Conservation (phyloP, 2,797 vertebrate species). For the Characodon lateralis region DNA sequence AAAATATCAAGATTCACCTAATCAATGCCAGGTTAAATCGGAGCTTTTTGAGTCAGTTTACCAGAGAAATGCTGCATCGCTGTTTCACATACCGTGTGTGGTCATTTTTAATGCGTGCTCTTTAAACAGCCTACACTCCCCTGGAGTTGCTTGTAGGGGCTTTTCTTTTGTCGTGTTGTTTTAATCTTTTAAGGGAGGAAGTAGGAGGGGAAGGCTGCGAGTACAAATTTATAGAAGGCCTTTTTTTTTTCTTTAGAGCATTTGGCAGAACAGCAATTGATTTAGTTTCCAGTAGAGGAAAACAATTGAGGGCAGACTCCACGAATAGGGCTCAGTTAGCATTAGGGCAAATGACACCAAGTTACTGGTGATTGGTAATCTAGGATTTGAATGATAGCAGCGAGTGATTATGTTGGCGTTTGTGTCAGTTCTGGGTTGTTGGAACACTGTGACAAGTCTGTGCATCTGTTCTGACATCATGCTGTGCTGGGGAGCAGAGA, state of each 20-base stretch:
- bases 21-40: background rate
- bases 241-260: constrained; percentile 25
- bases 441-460: background rate
- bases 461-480: background rate
- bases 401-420: background rate
- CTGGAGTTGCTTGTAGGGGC: constrained; percentile 18
- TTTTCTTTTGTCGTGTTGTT: constrained; percentile 31
- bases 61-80: background rate
- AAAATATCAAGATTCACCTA: background rate
- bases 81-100: background rate
- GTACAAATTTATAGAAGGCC: constrained; percentile 23
- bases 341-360: background rate
- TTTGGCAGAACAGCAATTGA: constrained; percentile 52
- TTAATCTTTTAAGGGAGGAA: constrained; percentile 30
- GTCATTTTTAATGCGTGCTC: background rate
- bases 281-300: constrained; percentile 43
- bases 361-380: background rate
- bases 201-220: constrained; percentile 3
- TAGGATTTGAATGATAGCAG: constrained; percentile 8
- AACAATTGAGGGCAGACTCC: constrained; percentile 31
- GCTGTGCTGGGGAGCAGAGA: background rate
- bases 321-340: constrained; percentile 4
- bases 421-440: background rate
- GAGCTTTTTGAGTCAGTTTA: background rate
- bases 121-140: background rate